These are phyloP conservation scores for Oenanthe melanoleuca DNA, from an alignment of 2,113 vertebrate species.

Conservation along the genomic window DNA sequence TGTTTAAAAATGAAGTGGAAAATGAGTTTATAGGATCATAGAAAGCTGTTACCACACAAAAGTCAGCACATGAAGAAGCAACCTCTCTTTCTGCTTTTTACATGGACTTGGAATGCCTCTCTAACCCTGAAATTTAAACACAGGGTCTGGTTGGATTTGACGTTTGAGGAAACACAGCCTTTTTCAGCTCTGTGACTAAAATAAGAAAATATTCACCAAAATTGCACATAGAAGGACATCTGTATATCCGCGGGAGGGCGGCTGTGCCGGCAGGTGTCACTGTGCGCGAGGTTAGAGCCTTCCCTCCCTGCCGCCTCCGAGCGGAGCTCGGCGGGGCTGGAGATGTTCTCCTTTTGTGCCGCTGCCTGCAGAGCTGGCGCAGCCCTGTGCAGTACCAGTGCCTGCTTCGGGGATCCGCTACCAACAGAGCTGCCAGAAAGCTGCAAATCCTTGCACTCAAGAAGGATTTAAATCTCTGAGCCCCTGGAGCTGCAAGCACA, in stretches of 20 bases:
- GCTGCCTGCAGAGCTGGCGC: not conserved
- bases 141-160: not conserved
- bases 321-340: too few species aligned
- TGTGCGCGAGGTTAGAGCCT: not conserved
- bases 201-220: not conserved
- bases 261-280: constrained; percentile 69
- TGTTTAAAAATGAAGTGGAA: not conserved
- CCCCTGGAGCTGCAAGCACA: not conserved
- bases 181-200: not conserved
- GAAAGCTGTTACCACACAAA: not conserved
- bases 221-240: not conserved
- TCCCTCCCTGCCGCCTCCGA: not conserved
- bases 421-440: not conserved
- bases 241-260: not conserved
- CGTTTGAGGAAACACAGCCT: not conserved
- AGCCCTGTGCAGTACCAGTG: not conserved
- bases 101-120: not conserved
- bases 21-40: not conserved
- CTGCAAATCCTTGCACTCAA: not conserved
- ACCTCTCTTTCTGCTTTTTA: not conserved
- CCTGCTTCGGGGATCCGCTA: not conserved
- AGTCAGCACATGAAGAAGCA: not conserved
- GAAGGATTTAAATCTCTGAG: accelerated
- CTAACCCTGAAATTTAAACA: not conserved
- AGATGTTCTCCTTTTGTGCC: not conserved